Base-by-base conservation (phyloP, 92 coral and sea anemone genomes). In the Phymanthus crucifer region DNA sequence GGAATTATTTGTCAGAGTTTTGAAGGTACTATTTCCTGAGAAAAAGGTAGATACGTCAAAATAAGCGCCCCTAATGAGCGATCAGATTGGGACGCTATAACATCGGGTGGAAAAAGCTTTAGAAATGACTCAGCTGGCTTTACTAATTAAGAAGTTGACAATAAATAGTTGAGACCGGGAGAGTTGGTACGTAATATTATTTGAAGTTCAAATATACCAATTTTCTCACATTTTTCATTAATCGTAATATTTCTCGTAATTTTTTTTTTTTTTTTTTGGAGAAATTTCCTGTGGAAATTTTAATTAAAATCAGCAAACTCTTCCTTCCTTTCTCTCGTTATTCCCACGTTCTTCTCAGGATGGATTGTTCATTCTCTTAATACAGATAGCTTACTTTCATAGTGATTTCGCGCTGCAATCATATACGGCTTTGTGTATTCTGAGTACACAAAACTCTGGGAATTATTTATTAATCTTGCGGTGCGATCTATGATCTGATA, bases 1-100 rank as follows among this genome's bases (percentile, higher is more conserved):
- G 16, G 32, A 61, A 29, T 6, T 2, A 24, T 24, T 61, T 61
- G 68, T 61, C 68, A 61, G 29, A 19, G 29, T 18, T 61, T 61
- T 61, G 68, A 61, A 61, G 34, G 68, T 5, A 27, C 68, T n/a
- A 61, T 61, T 61, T 61, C 68, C 68, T 61, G 68, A 29, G 34
- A 29, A 61, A 29, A 61, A 27, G 29, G 1, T 13, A 24, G 34
- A 61, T 26, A 61, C 68, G 68, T 61, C 68, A 61, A 18, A 61
- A 29, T 61, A 61, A 61, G 29, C 16, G 68, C 27, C 14, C 18
- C 18, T 61, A 61, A 61, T 61, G 68, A 61, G 68, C 3, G 68
- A 2, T 61, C 14, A 61, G 29, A 61, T 61, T 61, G 68, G 34
- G 29, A 61, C 27, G 33, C 68, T 61, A 26, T 24, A 61, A 61